Percentiles rank a stretch among this genome's conserved stretches.
Evolutionary conservation across 2,888 invertebrate species (phyloP).

Genomic region (Colostygia pectinataria): DNA sequence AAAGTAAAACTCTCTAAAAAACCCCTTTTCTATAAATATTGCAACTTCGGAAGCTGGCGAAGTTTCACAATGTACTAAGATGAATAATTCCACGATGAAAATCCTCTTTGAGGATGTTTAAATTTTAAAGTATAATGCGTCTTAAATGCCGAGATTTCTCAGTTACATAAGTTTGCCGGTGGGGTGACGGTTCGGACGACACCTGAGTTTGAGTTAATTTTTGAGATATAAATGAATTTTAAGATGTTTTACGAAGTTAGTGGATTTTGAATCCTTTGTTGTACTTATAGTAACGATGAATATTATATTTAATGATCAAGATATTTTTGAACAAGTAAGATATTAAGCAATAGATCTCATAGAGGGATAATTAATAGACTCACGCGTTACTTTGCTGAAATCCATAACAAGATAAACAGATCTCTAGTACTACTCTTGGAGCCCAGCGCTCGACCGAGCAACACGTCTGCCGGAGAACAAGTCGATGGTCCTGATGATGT

Average conservation of each 20-base stretch:
- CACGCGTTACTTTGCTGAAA: too few species aligned
- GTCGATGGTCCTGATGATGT: too few species aligned
- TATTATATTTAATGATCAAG: neutral
- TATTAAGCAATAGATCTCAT: too few species aligned
- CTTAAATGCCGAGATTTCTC: conserved; percentile 25
- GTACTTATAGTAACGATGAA: neutral
- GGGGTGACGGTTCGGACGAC: conserved; percentile 12
- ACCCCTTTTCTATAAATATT: conserved; percentile 24
- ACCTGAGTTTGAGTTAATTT: conserved; percentile 21
- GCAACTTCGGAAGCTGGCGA: conserved; percentile 20
- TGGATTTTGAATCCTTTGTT: conserved; percentile 15
- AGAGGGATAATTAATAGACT: too few species aligned
- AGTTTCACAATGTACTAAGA: conserved; percentile 32
- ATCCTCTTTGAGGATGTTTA: conserved; percentile 31
- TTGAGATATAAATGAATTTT: conserved; percentile 22
- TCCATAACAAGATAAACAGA: too few species aligned
- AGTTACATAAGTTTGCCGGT: conserved; percentile 25
- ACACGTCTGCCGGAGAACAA: too few species aligned
- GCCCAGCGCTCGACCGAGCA: too few species aligned
- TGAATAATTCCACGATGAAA: conserved; percentile 35
- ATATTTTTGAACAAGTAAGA: neutral
- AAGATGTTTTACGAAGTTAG: conserved; percentile 7
- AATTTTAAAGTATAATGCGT: conserved; percentile 34
- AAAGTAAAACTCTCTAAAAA: conserved; percentile 15
- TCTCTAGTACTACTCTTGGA: too few species aligned